Evolutionary conservation across 2,797 vertebrate species (phyloP).

Genomic region (Urophycis tenuis): DNA sequence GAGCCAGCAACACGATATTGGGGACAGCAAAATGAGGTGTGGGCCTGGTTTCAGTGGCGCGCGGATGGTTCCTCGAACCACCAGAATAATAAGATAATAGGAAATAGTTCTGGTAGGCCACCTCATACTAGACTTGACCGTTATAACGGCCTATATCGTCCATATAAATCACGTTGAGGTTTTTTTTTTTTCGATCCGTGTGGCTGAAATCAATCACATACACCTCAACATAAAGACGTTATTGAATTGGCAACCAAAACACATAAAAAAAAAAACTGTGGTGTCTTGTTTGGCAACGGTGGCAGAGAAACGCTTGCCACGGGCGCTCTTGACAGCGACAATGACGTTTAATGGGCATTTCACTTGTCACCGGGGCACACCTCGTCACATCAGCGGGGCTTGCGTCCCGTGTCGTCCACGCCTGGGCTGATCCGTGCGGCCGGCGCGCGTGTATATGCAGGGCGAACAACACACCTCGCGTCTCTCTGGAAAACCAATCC

Average conservation of each 20-base stretch:
- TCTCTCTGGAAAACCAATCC: constrained; percentile 34
- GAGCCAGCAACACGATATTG: constrained; percentile 41
- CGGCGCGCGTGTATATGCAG: not conserved
- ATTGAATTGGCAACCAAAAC: too few relatives aligned
- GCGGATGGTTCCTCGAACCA: constrained; percentile 47
- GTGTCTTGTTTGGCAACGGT: too few relatives aligned
- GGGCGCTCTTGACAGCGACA: constrained; percentile 34
- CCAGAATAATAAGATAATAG: constrained; percentile 60
- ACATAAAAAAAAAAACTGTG: too few relatives aligned
- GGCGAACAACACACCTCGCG: constrained; percentile 22
- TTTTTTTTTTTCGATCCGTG: constrained; percentile 20
- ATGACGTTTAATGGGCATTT: constrained; percentile 44
- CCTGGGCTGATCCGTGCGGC: not conserved
- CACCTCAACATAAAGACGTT: too few relatives aligned
- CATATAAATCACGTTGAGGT: constrained; percentile 15
- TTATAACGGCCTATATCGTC: constrained; percentile 23
- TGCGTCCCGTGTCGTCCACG: not conserved
- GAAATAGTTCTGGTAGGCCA: constrained; percentile 32
- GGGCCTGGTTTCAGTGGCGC: constrained; percentile 55
- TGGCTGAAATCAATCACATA: constrained; percentile 31
- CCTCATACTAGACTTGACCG: constrained; percentile 36
- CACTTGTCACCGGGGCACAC: constrained; percentile 33
- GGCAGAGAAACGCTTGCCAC: constrained; percentile 15
- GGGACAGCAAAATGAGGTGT: constrained; percentile 56
- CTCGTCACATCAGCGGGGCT: constrained; percentile 10